phyloP scores from a whole-genome alignment of 92 coral and sea anemone species.

The Plumapathes pennacea region DNA sequence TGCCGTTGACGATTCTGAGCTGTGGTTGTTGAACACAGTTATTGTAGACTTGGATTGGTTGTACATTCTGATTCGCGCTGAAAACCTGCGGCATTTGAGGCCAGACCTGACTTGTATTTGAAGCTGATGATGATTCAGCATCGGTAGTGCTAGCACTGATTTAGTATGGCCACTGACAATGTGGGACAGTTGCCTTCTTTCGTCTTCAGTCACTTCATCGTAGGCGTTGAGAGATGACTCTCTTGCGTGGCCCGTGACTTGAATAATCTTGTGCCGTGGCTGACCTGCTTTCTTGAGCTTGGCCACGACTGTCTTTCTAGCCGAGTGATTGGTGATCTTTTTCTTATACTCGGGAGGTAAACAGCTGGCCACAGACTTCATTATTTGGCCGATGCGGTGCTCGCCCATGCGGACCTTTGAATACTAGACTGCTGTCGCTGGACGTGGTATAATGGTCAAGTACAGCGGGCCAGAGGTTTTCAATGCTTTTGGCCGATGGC shows the following conservation, averaged over 20 bases:
- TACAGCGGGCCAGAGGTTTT: conserved; percentile 31
- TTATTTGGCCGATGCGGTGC: conserved; percentile 34
- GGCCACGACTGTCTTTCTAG: conserved; percentile 31
- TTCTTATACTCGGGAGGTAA: conserved; percentile 10
- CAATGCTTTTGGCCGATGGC: conserved; percentile 14
- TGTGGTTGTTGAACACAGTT: too few relatives aligned
- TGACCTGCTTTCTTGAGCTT: conserved; percentile 41
- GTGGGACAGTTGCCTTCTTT: conserved; percentile 51
- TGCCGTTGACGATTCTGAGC: too few relatives aligned
- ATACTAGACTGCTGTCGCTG: too few relatives aligned
- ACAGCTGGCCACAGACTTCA: conserved; percentile 38
- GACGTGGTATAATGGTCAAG: conserved; percentile 8
- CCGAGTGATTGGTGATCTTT: conserved; percentile 13
- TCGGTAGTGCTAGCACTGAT: conserved; percentile 4
- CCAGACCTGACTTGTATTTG: too few relatives aligned
- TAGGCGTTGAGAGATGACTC: conserved; percentile 51
- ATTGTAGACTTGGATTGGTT: too few relatives aligned
- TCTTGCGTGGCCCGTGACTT: conserved; percentile 34
- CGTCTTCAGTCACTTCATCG: conserved; percentile 32
- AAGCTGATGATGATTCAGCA: too few relatives aligned
- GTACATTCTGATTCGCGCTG: too few relatives aligned
- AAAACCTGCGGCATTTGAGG: too few relatives aligned
- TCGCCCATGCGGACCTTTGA: conserved; percentile 38
- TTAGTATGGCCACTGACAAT: conserved; percentile 26
- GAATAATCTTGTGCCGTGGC: conserved; percentile 21